Evolutionary conservation across 2,113 vertebrate genomes (phyloP).

Genomic region (Ciconia boyciana): DNA sequence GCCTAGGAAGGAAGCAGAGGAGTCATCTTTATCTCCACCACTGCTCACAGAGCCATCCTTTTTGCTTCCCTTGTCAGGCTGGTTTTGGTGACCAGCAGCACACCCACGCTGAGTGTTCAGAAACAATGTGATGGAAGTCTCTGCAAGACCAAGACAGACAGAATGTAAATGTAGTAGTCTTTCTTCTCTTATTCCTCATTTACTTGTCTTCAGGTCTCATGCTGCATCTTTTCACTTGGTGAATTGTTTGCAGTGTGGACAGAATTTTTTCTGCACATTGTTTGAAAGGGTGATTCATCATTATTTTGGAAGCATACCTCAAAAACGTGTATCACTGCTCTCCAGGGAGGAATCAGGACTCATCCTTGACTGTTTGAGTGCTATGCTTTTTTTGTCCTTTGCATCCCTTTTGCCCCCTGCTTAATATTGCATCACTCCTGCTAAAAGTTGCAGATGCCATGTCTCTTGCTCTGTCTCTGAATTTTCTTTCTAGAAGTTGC

Average conservation of each 20-base stretch:
- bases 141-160: background rate
- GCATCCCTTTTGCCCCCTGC: background rate
- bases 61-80: background rate
- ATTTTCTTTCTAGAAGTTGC: background rate
- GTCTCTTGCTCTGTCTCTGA: background rate
- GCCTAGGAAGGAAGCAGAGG: background rate
- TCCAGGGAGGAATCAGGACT: background rate
- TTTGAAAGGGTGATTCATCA: background rate
- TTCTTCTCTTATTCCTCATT: background rate
- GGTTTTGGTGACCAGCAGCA: background rate
- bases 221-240: background rate
- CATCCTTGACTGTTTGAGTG: background rate
- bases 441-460: background rate
- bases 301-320: background rate
- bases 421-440: background rate
- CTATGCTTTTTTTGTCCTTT: background rate
- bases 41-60: background rate
- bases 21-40: background rate
- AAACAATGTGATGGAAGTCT: background rate
- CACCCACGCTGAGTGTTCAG: fast-evolving
- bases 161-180: background rate
- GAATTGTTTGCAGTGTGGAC: background rate
- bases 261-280: background rate
- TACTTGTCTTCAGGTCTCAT: background rate
- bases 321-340: background rate